Conservation (phyloP, 2,113 vertebrate genomes). For the Taxidea taxus region DNA sequence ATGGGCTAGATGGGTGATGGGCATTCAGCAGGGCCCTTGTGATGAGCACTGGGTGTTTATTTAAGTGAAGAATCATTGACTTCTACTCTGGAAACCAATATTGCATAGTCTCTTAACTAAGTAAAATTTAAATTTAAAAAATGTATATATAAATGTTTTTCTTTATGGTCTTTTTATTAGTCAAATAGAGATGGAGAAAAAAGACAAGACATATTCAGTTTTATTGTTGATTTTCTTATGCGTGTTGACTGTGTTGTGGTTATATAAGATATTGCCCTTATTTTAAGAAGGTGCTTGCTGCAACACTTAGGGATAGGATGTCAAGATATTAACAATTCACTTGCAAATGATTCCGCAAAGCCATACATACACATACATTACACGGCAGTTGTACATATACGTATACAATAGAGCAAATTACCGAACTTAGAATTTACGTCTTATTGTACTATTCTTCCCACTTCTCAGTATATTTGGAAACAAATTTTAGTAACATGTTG, state of each 20-base stretch:
- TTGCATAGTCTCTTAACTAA: neutral
- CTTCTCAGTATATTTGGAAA: neutral
- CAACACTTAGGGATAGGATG: neutral
- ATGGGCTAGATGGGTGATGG: neutral
- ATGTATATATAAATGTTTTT: neutral
- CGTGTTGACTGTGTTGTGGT: neutral
- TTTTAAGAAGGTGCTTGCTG: neutral
- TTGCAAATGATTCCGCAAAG: neutral
- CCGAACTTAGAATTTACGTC: neutral
- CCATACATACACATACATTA: rapidly evolving
- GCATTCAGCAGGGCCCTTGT: neutral
- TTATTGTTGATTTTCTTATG: neutral
- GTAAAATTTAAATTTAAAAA: neutral
- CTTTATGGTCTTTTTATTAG: neutral
- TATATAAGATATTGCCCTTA: neutral
- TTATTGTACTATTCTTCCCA: neutral
- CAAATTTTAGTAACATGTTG: neutral
- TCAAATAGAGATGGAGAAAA: neutral
- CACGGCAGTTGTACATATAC: neutral
- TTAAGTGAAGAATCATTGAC: neutral
- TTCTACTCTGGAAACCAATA: neutral
- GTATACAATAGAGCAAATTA: neutral
- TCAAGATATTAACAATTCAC: neutral
- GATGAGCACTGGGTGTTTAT: neutral
- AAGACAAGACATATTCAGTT: neutral